Base-by-base conservation (phyloP, 2,113 vertebrate genomes). In the Rissa tridactyla region DNA sequence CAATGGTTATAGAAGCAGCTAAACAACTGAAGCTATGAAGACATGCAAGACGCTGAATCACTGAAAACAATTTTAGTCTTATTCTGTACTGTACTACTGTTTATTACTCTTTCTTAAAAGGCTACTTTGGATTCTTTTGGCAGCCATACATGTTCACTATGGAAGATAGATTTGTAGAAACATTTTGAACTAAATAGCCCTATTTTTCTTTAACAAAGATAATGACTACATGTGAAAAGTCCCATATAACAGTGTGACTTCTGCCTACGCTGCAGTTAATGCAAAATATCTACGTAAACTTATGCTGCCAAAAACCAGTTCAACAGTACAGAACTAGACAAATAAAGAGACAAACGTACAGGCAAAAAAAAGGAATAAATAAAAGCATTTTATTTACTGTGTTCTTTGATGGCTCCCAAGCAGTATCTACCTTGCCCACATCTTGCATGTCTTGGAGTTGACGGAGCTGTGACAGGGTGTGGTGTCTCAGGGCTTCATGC, bases 361-460 rank as follows among this genome's bases (percentile, higher is more conserved):
- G 30, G 20, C 54, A 49, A 25, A 87, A 90, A 54, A 34, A 92
- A 92, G 15, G 46, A 97, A 95, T 94, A 94, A 96, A 83, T 90
- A 96, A 95, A 95, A 82, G 90, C 77, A 89, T 68, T 97, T 96
- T 94, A 97, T 97, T 97, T 98, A 99, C 99, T 94, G 99, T 99
- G 98, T 99, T 99, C 98, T 99, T 99, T 93, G 99, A 99, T 66
- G 99, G 99, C 96, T 99, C 99, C 99, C 99, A 99, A 91, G 99
- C 99, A 97, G 98, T 98, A 97, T 99, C 99, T 72, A 99, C 99
- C 98, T 99, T 99, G 97, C 99, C 99, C 97, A 99, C 99, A 93
- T 99, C 99, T 98, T 99, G 99, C 99, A 99, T 99, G 96, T 99
- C 99, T 97, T 99, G 99, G 38, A 99, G 99, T 40, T 99, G 99